These are phyloP conservation scores for Sylvia borin DNA, from an alignment of 2,797 vertebrate species.

Conservation along the genomic window DNA sequence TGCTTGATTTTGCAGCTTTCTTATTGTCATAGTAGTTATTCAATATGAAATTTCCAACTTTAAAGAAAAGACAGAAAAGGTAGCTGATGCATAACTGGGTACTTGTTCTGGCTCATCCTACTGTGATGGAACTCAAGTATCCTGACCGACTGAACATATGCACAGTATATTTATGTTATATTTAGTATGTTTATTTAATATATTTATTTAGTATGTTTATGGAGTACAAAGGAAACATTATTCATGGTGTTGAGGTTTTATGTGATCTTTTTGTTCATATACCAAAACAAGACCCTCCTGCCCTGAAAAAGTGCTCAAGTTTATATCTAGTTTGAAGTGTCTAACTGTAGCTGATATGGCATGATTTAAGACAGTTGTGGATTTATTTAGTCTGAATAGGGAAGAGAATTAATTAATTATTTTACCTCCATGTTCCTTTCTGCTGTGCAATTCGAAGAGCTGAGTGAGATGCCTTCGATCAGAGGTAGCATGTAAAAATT, in stretches of 20 bases:
- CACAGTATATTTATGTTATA: neutral
- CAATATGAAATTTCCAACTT: neutral
- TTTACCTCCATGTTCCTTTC: neutral
- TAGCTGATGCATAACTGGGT: neutral
- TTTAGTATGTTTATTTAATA: neutral
- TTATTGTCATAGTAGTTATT: neutral
- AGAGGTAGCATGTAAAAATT: neutral
- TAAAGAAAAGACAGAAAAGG: neutral
- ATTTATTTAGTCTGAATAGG: neutral
- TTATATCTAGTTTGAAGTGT: neutral
- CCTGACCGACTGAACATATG: neutral
- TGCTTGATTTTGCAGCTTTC: neutral
- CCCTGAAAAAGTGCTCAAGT: neutral
- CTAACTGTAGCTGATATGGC: neutral
- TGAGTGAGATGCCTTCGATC: neutral
- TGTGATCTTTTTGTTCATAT: neutral
- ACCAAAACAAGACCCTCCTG: neutral
- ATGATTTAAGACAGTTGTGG: neutral
- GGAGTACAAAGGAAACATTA: neutral
- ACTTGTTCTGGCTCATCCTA: neutral
- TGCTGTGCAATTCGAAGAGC: neutral
- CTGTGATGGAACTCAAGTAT: neutral
- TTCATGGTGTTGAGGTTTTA: neutral
- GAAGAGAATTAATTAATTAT: neutral
- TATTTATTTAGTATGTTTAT: neutral